Conservation (phyloP, 2,113 vertebrate species). For the Leiothrix lutea region DNA sequence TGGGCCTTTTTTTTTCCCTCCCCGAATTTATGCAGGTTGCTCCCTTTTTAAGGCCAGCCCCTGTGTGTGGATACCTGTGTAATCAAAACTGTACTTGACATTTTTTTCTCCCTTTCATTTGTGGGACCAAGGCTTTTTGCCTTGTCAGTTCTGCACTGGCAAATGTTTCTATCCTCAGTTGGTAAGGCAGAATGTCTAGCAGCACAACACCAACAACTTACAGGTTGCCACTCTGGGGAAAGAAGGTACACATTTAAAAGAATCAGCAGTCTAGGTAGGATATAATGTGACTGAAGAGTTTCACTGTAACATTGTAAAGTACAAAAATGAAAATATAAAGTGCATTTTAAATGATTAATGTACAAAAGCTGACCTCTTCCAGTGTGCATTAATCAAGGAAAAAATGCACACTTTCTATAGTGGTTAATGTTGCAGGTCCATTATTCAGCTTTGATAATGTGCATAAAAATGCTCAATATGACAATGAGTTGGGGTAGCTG, state of each 20-base stretch:
- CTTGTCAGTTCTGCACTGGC: background rate
- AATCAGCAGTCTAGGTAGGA: conserved; percentile 43
- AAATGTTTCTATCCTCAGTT: conserved; percentile 26
- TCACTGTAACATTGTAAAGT: conserved; percentile 45
- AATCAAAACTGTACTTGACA: background rate
- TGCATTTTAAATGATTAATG: conserved; percentile 80
- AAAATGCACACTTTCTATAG: conserved; percentile 69
- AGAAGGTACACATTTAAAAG: conserved; percentile 55
- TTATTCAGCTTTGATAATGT: conserved; percentile 75
- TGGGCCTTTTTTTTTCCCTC: background rate
- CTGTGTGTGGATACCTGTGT: background rate
- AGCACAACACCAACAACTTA: background rate
- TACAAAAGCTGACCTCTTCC: conserved; percentile 67
- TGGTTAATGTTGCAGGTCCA: conserved; percentile 69
- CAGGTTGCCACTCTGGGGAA: conserved; percentile 48
- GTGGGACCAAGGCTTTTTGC: background rate
- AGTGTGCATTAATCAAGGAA: conserved; percentile 73
- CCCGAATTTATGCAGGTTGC: background rate
- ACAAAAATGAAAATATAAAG: conserved; percentile 73
- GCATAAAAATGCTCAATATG: conserved; percentile 80
- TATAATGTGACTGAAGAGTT: conserved; percentile 63
- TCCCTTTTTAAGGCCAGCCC: background rate
- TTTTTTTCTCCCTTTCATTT: background rate
- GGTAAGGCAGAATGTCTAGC: conserved; percentile 20
- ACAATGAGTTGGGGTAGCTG: conserved; percentile 82